Percentiles rank a stretch among this genome's conserved stretches.
Evolutionary conservation across 2,113 vertebrate genomes (phyloP).

Genomic region (Oreochromis aureus): DNA sequence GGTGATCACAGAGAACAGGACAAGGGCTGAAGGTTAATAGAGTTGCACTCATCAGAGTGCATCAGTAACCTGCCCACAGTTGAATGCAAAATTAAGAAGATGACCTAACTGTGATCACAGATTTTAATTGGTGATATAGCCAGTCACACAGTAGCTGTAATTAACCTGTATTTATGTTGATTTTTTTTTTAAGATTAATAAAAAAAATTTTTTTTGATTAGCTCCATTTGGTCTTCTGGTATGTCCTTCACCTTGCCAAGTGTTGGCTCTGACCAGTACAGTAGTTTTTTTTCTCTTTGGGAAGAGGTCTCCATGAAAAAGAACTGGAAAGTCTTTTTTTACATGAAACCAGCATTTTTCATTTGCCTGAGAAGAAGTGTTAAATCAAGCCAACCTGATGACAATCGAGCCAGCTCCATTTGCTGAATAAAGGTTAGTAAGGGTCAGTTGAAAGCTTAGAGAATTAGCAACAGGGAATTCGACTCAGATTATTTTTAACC

Average conservation of each 20-base stretch:
- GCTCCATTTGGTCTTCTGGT: not conserved
- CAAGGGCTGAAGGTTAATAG: not conserved
- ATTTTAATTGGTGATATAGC: not conserved
- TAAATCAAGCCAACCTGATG: not conserved
- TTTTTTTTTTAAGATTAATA: not conserved
- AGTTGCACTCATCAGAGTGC: not conserved
- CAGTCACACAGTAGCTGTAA: not conserved
- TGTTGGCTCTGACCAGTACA: not conserved
- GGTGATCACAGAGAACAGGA: not conserved
- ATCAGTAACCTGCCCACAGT: not conserved
- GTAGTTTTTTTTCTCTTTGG: not conserved
- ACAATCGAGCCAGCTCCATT: not conserved
- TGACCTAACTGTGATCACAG: not conserved
- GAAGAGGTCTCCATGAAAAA: not conserved
- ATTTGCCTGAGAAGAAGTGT: not conserved
- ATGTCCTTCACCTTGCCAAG: not conserved
- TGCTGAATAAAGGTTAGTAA: not conserved
- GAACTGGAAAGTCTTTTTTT: not conserved
- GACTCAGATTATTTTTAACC: not conserved
- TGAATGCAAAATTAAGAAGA: not conserved
- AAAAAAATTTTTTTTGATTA: not conserved
- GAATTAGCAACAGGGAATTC: not conserved
- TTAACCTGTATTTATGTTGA: not conserved
- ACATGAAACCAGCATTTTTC: not conserved
- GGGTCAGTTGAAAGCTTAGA: not conserved